Percentiles rank a stretch among this genome's conserved stretches.
Evolutionary conservation across 2,888 invertebrate species (phyloP).

Genomic region (Macroteleia sp.): DNA sequence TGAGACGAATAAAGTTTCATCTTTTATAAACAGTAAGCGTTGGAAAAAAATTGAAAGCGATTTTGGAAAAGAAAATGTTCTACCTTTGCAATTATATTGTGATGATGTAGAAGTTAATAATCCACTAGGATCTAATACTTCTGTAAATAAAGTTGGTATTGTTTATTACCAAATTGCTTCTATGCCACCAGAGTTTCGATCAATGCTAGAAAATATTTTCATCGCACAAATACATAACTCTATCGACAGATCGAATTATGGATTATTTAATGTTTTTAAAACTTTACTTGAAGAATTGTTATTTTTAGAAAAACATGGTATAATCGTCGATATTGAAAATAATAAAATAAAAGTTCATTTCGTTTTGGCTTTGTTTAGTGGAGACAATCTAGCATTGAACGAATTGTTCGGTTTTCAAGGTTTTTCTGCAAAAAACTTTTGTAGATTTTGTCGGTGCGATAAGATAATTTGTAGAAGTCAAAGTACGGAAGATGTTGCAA

Average conservation of each 20-base stretch:
- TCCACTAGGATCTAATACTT: slow-evolving; percentile 60
- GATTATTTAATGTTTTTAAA: no score
- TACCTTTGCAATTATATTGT: slow-evolving; percentile 59
- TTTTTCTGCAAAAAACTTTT: slow-evolving; percentile 48
- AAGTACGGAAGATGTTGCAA: slow-evolving; percentile 34
- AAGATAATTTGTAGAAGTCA: slow-evolving; percentile 2
- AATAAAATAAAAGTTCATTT: no score
- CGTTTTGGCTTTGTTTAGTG: no score
- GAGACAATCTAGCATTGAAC: no score
- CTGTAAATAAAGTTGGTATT: slow-evolving; percentile 57
- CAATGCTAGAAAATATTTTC: slow-evolving; percentile 62
- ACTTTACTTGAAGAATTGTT: no score
- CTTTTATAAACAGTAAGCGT: slow-evolving; percentile 13
- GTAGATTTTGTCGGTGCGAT: slow-evolving; percentile 22
- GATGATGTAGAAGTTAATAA: slow-evolving; percentile 65
- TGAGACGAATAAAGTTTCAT: background rate
- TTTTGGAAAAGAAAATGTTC: slow-evolving; percentile 35
- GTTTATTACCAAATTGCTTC: slow-evolving; percentile 49
- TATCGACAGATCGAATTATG: no score
- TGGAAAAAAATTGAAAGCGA: slow-evolving; percentile 28
- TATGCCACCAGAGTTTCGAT: slow-evolving; percentile 54
- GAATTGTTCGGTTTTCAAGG: no score
- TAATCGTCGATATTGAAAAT: no score
- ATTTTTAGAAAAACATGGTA: no score
- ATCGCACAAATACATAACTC: slow-evolving; percentile 28